Evolutionary conservation across 2,888 invertebrate species (phyloP).

Genomic region (Galeruca laticollis): DNA sequence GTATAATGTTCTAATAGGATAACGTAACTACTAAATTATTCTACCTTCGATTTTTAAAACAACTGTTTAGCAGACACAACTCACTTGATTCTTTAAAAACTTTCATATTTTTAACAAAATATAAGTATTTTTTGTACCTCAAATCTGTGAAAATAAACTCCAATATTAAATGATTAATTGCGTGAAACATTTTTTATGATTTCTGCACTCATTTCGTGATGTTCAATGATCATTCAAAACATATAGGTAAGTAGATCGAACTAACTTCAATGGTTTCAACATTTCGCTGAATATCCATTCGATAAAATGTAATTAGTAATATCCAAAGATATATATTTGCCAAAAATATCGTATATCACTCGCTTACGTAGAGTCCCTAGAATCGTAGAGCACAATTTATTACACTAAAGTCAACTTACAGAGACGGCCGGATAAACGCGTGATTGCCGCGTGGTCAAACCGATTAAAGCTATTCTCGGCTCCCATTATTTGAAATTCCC

Average conservation of each 20-base stretch:
- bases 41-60: slow-evolving; percentile 54
- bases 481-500: no score
- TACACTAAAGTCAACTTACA: background rate
- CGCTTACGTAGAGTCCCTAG: background rate
- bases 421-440: background rate
- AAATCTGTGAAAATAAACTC: slow-evolving; percentile 30
- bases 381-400: background rate
- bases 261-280: background rate
- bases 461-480: no score
- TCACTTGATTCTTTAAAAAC: slow-evolving; percentile 51
- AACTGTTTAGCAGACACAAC: slow-evolving; percentile 60
- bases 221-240: background rate
- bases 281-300: background rate
- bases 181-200: background rate
- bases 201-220: background rate
- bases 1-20: slow-evolving; percentile 49
- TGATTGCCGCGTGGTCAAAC: background rate
- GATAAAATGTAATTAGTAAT: background rate
- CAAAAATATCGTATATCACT: background rate
- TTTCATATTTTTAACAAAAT: slow-evolving; percentile 41
- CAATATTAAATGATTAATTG: background rate
- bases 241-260: background rate
- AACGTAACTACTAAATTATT: slow-evolving; percentile 54
- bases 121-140: slow-evolving; percentile 21
- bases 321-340: background rate